Percentiles rank a stretch among this genome's conserved stretches.
Evolutionary conservation across 1,140 invertebrate species (phyloP).

Genomic region (Pristionchus pacificus): DNA sequence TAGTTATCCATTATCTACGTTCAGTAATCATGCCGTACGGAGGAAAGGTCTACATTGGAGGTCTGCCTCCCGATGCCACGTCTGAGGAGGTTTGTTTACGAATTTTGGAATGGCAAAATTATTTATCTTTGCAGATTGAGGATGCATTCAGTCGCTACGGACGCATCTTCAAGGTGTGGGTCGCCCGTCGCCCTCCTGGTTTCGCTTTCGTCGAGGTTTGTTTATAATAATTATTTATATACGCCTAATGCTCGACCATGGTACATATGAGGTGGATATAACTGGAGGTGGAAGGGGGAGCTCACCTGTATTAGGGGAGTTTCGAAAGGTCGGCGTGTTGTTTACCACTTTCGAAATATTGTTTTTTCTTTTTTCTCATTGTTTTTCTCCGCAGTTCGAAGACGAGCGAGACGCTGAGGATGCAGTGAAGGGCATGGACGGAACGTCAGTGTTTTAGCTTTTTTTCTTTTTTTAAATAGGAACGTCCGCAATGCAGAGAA

Average conservation of each 20-base stretch:
- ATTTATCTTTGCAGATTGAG: conserved; percentile 67
- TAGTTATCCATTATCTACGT: not conserved
- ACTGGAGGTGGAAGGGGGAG: too few species aligned
- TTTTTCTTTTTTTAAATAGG: not conserved
- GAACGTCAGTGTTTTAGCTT: conserved; percentile 58
- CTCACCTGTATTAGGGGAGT: too few species aligned
- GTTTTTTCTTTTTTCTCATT: too few species aligned
- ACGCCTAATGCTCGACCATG: too few species aligned
- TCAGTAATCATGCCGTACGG: not conserved
- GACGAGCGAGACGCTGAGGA: conserved; percentile 88
- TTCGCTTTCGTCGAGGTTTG: conserved; percentile 96
- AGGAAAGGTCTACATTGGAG: conserved; percentile 87
- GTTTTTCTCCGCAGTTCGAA: too few species aligned
- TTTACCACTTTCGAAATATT: too few species aligned
- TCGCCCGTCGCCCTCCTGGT: conserved; percentile 83
- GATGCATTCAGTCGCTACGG: conserved; percentile 92
- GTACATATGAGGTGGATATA: too few species aligned
- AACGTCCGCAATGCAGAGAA: not conserved
- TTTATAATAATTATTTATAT: too few species aligned
- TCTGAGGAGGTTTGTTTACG: conserved; percentile 42
- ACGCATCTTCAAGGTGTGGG: conserved; percentile 85
- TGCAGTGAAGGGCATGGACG: conserved; percentile 85
- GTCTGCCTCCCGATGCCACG: conserved; percentile 65
- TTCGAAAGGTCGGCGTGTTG: too few species aligned
- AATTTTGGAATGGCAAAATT: too few species aligned